Conservation (phyloP, 2,113 vertebrate genomes). For the Bagarius yarrelli region DNA sequence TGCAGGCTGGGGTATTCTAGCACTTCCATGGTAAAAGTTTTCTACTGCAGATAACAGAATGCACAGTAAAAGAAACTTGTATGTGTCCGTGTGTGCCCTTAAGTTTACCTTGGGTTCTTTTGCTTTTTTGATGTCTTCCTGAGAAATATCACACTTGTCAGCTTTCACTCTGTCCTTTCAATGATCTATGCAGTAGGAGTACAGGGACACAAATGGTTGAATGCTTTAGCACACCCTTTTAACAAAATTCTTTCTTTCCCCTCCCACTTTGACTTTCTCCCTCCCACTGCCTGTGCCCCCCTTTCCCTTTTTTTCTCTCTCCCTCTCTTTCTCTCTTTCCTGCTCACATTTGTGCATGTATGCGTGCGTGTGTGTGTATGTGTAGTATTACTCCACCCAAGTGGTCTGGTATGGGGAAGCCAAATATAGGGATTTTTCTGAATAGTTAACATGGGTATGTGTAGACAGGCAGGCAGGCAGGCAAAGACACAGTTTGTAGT, state of each 20-base stretch:
- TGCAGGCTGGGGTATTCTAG: conserved; percentile 61
- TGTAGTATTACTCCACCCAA: conserved; percentile 45
- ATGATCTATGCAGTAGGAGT: conserved; percentile 59
- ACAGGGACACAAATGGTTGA: conserved; percentile 67
- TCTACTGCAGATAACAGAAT: background rate
- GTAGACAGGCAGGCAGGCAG: conserved; percentile 57
- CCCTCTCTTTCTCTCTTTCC: conserved; percentile 39
- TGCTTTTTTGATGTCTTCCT: conserved; percentile 34
- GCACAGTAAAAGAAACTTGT: conserved; percentile 9
- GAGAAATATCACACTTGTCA: conserved; percentile 49
- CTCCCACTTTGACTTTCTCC: conserved; percentile 53
- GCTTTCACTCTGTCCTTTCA: conserved; percentile 24
- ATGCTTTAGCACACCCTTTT: conserved; percentile 63
- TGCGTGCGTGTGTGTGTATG: background rate
- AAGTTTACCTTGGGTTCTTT: conserved; percentile 32
- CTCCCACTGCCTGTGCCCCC: conserved; percentile 50
- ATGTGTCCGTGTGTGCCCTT: conserved; percentile 45
- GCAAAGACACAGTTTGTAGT: conserved; percentile 63
- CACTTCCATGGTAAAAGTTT: conserved; percentile 60
- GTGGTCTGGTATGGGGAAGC: conserved; percentile 36
- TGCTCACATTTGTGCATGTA: conserved; percentile 38
- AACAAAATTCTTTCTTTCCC: conserved; percentile 64
- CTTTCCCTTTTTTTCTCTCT: conserved; percentile 50
- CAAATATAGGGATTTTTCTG: conserved; percentile 58
- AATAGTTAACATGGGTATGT: conserved; percentile 53